These are phyloP conservation scores for Epicampocera succincta DNA, from an alignment of 2,888 invertebrate genomes.

Conservation along the genomic window DNA sequence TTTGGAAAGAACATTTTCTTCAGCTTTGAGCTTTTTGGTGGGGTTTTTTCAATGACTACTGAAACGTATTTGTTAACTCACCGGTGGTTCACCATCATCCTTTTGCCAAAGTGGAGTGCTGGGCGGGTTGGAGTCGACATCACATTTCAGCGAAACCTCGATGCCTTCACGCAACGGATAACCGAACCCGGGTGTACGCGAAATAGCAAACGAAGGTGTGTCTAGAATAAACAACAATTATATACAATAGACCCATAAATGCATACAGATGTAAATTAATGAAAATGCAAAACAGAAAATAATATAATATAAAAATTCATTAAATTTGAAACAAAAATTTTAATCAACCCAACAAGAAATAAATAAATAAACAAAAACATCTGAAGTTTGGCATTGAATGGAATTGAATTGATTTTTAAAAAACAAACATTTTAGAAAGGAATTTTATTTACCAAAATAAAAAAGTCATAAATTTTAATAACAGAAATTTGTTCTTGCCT, in stretches of 20 bases:
- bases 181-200: conserved; percentile 95
- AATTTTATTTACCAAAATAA: conserved; percentile 14
- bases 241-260: too few relatives aligned
- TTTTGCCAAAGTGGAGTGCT: conserved; percentile 92
- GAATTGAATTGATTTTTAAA: conserved; percentile 12
- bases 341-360: not conserved
- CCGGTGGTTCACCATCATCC: conserved; percentile 84
- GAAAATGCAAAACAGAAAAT: too few relatives aligned
- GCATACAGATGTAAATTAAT: too few relatives aligned
- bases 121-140: conserved; percentile 95
- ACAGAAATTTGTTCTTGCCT: conserved; percentile 22
- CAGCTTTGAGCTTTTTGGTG: too few relatives aligned
- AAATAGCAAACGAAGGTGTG: conserved; percentile 95
- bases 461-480: conserved; percentile 52
- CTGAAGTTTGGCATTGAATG: conserved; percentile 8
- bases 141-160: conserved; percentile 93
- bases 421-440: conserved; percentile 6
- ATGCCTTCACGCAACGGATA: conserved; percentile 93
- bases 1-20: too few relatives aligned
- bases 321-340: conserved; percentile 20
- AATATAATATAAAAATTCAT: conserved; percentile 7
- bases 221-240: conserved; percentile 84
- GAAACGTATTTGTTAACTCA: conserved; percentile 77
- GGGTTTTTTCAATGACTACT: too few relatives aligned
- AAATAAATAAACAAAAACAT: not conserved